Evolutionary conservation across 23 tunicate genomes (phyloP), one percentile per base, ranked within the genome.

Genomic region (Aplidium turbinatum): DNA sequence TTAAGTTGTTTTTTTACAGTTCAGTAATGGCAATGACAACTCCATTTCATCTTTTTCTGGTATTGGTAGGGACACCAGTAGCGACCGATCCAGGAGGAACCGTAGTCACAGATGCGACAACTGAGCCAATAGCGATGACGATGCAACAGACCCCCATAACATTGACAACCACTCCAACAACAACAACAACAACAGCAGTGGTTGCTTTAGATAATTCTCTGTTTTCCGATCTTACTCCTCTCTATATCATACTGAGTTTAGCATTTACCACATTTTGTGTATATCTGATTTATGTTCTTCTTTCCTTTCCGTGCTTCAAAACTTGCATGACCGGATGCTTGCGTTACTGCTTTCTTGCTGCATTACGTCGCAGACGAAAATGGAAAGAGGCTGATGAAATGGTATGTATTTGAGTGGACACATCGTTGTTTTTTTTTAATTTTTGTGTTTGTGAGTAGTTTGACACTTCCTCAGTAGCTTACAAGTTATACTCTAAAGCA

Each of bases 251-350:
- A 2, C 65, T 91, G 47, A 92, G 79, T 18, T 39, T 91, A 25
- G 90, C 91, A 4, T 83, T 79, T 38, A 83, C 76, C 7, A 48
- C 75, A 45, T 73, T 91, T 22, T 31, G 31, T 6, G 78, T 47
- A 35, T 91, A 83, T 72, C 53, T 91, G 13, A 58, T 91, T 33
- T 91, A 91, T 75, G 68, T 63, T 18, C 51, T 91, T 58, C 79
- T 91, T 33, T 91, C 97, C 29, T 47, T 84, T 25, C 36, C 51
- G 21, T 84, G 97, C 64, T 91, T 84, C 67, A 91, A 78, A 23
- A 57, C 64, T 3, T 48, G 46, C 23, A 78, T 76, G 57, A 25
- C 33, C 7, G 33, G 70, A 13, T 84, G 97, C 56, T 42, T 84
- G 60, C 79, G 72, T 42, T 52, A 35, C 13, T 84, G 86, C 78